Percentiles rank a stretch among this genome's conserved stretches.
These are phyloP conservation scores for Coregonus suidteri DNA, from an alignment of 2,797 vertebrate species.

Conservation along the genomic window DNA sequence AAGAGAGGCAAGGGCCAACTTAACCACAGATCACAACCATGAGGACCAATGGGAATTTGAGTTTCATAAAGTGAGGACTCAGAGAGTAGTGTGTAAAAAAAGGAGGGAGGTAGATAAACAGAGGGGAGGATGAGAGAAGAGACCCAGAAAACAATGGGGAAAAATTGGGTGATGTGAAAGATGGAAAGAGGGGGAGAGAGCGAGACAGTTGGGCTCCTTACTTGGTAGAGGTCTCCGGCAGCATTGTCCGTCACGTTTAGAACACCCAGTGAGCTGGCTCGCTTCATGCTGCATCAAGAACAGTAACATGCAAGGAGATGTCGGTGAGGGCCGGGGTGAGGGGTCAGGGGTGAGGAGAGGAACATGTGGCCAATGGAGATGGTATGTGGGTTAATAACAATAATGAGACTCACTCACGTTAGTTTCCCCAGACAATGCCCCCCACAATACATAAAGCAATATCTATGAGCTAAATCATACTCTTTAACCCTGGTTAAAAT, in stretches of 20 bases:
- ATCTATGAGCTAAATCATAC: no score
- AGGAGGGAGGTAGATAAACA: neutral
- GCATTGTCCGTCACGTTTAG: conserved; percentile 88
- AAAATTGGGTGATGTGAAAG: conserved; percentile 8
- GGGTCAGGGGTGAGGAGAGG: conserved; percentile 35
- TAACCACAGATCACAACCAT: neutral
- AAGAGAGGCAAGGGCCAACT: no score
- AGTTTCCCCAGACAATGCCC: conserved; percentile 34
- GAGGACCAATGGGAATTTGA: neutral
- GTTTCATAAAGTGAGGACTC: neutral
- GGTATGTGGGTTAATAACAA: conserved; percentile 55
- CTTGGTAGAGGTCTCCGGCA: conserved; percentile 85
- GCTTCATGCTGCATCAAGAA: conserved; percentile 91
- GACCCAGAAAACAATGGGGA: neutral
- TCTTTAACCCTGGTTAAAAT: no score
- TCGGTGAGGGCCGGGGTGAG: conserved; percentile 57
- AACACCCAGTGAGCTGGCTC: conserved; percentile 93
- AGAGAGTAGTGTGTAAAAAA: neutral
- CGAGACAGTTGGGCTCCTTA: conserved; percentile 77
- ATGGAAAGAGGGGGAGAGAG: conserved; percentile 7
- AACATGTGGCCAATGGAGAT: conserved; percentile 41
- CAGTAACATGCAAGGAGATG: conserved; percentile 86
- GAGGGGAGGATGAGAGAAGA: neutral
- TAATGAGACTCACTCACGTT: conserved; percentile 49
- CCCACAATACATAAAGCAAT: neutral